phyloP scores from a whole-genome alignment of 2,113 vertebrate species.

The Xenus cinereus region DNA sequence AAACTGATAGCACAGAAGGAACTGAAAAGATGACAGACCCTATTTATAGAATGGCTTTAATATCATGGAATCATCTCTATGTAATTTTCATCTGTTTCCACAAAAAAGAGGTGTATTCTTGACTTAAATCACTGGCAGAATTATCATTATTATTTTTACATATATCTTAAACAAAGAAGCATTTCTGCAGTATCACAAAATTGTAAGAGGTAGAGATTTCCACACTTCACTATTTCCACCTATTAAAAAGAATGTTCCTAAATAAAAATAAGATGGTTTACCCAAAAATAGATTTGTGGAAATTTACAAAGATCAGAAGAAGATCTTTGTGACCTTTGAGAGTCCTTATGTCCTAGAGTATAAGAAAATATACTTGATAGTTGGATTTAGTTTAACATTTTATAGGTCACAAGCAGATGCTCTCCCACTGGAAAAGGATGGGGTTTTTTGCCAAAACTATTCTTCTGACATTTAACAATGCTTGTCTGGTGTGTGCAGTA shows the following conservation, averaged over 20 bases:
- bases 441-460: neutral
- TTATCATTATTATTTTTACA: neutral
- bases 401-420: neutral
- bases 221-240: neutral
- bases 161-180: neutral
- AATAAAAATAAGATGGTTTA: neutral
- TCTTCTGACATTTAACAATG: constrained; percentile 1
- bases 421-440: neutral
- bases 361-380: neutral
- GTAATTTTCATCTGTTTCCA: neutral
- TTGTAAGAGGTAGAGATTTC: neutral
- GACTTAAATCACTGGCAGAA: neutral
- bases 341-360: neutral
- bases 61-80: neutral
- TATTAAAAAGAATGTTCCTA: neutral
- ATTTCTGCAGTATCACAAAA: neutral
- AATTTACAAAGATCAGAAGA: neutral
- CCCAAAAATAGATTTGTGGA: neutral
- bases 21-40: neutral
- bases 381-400: constrained; percentile 10
- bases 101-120: neutral
- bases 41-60: neutral
- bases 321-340: neutral
- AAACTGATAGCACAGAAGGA: neutral
- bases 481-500: neutral